These are phyloP conservation scores for Grammomys surdaster DNA, from an alignment of 2,113 vertebrate genomes.

Conservation along the genomic window DNA sequence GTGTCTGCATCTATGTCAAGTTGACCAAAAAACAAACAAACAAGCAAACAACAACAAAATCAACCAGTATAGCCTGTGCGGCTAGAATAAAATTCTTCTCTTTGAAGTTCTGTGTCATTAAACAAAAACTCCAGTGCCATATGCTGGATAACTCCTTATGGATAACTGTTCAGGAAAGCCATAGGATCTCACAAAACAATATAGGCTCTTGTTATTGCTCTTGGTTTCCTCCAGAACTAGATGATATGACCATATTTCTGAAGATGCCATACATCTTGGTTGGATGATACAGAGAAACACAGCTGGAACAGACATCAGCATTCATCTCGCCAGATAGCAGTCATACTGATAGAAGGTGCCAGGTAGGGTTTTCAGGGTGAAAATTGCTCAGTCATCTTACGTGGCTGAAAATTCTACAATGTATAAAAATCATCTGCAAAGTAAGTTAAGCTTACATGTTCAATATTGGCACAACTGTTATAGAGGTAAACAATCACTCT, in stretches of 20 bases:
- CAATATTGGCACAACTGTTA: not conserved
- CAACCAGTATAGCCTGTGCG: not conserved
- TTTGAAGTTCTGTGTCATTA: not conserved
- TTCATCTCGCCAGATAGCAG: not conserved
- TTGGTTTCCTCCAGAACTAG: not conserved
- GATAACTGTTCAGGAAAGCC: not conserved
- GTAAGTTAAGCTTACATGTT: not conserved
- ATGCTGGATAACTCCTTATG: not conserved
- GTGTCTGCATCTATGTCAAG: not conserved
- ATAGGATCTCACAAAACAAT: not conserved
- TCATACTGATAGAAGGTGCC: too few species aligned
- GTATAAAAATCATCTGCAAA: not conserved
- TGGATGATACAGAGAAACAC: not conserved
- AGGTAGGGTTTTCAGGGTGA: too few species aligned
- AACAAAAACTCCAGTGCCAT: not conserved
- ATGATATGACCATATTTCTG: not conserved
- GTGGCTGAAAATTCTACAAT: too few species aligned
- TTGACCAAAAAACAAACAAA: not conserved
- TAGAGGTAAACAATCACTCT: not conserved
- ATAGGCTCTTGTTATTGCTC: not conserved
- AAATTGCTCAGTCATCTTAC: not conserved
- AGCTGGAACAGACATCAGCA: not conserved
- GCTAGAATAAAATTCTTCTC: not conserved
- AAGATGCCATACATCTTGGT: not conserved
- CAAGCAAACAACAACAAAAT: not conserved